Evolutionary conservation across 2,797 vertebrate species (phyloP).

Genomic region (Amphiprion clarkii): DNA sequence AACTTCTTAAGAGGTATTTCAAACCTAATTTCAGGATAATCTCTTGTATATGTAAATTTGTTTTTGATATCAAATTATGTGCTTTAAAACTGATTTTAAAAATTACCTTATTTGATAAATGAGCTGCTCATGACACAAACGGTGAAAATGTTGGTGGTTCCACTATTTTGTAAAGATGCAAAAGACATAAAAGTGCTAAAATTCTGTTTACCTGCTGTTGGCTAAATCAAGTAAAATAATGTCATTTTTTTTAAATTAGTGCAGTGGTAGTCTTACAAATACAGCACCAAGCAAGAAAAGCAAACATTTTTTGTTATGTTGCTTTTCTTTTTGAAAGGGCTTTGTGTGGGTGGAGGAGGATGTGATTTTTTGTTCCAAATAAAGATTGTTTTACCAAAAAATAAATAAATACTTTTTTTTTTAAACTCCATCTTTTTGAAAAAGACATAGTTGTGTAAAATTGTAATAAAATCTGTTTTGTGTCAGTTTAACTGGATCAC

Average conservation of each 20-base stretch:
- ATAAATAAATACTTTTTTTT: not conserved
- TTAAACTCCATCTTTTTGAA: not conserved
- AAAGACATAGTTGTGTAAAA: not conserved
- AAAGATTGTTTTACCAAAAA: slow-evolving; percentile 30
- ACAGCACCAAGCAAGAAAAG: no score
- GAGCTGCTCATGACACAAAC: no score
- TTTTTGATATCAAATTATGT: not conserved
- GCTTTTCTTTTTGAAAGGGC: not conserved
- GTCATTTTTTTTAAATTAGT: not conserved
- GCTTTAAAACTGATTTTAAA: not conserved
- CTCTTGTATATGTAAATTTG: not conserved
- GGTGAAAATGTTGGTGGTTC: no score
- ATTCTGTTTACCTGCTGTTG: not conserved
- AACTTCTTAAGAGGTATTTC: slow-evolving; percentile 1
- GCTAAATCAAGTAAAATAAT: not conserved
- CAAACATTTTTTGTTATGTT: not conserved
- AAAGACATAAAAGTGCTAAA: not conserved
- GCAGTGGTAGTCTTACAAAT: not conserved
- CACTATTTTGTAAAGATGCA: not conserved
- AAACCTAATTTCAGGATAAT: not conserved
- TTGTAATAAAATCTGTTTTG: slow-evolving; percentile 3
- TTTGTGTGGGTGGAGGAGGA: not conserved
- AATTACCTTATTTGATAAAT: no score
- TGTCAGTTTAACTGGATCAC: not conserved
- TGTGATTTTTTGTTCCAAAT: slow-evolving; percentile 25